Evolutionary conservation across 92 coral and sea anemone genomes (phyloP).

Genomic region (Porites rus): DNA sequence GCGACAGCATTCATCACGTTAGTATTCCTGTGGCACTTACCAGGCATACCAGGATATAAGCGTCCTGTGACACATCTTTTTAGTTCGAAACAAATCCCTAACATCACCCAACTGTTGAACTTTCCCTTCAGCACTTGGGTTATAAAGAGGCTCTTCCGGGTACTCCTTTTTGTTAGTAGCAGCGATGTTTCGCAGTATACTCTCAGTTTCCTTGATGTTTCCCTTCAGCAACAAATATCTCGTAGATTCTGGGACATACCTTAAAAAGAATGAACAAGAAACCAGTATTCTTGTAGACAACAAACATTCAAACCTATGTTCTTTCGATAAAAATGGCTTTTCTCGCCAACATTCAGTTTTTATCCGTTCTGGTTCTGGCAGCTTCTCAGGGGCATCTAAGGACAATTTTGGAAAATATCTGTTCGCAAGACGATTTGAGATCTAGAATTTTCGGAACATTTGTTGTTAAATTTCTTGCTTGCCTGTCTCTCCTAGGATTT

Average conservation of each 20-base stretch:
- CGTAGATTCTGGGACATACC: slow-evolving; percentile 66
- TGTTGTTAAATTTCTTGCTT: too few species aligned
- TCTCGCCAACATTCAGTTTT: too few species aligned
- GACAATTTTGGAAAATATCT: too few species aligned
- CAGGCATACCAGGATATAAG: slow-evolving; percentile 70
- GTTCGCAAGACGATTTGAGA: too few species aligned
- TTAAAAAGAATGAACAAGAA: background rate
- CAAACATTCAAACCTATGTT: too few species aligned
- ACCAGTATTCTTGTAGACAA: too few species aligned
- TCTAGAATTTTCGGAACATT: too few species aligned
- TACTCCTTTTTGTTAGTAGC: slow-evolving; percentile 47
- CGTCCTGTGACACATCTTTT: slow-evolving; percentile 56
- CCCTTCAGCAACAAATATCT: slow-evolving; percentile 64
- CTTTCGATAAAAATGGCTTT: too few species aligned
- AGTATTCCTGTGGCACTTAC: slow-evolving; percentile 29
- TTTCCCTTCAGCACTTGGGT: slow-evolving; percentile 47
- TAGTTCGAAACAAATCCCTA: slow-evolving; percentile 59
- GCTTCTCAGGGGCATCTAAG: too few species aligned
- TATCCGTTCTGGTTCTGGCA: too few species aligned
- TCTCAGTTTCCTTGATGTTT: slow-evolving; percentile 50
- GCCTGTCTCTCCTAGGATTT: too few species aligned
- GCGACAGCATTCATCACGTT: background rate
- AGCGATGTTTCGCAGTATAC: slow-evolving; percentile 57
- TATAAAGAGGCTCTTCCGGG: slow-evolving; percentile 34
- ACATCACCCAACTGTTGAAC: slow-evolving; percentile 52